These are phyloP conservation scores for Ashinkailepas kermadecensis DNA, from an alignment of 2,888 invertebrate species.

Conservation along the genomic window DNA sequence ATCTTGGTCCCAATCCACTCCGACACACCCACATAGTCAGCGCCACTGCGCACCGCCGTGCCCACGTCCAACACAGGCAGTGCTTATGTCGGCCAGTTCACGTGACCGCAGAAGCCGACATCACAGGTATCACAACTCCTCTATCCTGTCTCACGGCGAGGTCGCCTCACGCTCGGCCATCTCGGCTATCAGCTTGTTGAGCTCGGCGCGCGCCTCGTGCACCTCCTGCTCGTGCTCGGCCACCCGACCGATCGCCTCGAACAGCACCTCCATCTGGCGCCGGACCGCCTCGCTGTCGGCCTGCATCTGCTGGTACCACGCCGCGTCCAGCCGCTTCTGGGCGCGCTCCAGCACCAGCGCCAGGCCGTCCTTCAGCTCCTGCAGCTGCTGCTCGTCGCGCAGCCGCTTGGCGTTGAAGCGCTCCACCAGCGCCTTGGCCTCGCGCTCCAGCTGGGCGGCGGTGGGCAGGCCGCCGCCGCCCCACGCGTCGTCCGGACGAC, in stretches of 20 bases:
- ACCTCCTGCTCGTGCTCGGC: background rate
- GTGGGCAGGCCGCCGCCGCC: slow-evolving; percentile 24
- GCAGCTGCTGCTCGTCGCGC: slow-evolving; percentile 10
- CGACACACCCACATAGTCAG: too few relatives aligned
- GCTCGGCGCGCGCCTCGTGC: background rate
- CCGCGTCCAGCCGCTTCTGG: background rate
- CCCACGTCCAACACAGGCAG: too few relatives aligned
- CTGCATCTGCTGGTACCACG: slow-evolving; percentile 8
- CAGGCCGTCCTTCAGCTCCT: slow-evolving; percentile 2
- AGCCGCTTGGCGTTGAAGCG: background rate
- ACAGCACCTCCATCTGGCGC: background rate
- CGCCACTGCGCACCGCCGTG: too few relatives aligned
- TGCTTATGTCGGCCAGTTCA: too few relatives aligned
- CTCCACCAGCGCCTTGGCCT: background rate
- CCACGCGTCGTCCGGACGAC: slow-evolving; percentile 2
- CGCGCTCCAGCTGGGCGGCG: slow-evolving; percentile 24
- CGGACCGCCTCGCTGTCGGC: slow-evolving; percentile 7
- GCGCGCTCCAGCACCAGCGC: background rate
- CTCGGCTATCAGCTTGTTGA: slow-evolving; percentile 11
- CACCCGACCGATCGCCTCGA: background rate
- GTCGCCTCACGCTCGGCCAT: background rate
- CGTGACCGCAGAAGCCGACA: too few relatives aligned
- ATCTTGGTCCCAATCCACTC: too few relatives aligned
- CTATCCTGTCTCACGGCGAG: too few relatives aligned
- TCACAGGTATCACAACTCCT: too few relatives aligned